Evolutionary conservation across 2,888 invertebrate species (phyloP).

Genomic region (Andricus quercusramuli): DNA sequence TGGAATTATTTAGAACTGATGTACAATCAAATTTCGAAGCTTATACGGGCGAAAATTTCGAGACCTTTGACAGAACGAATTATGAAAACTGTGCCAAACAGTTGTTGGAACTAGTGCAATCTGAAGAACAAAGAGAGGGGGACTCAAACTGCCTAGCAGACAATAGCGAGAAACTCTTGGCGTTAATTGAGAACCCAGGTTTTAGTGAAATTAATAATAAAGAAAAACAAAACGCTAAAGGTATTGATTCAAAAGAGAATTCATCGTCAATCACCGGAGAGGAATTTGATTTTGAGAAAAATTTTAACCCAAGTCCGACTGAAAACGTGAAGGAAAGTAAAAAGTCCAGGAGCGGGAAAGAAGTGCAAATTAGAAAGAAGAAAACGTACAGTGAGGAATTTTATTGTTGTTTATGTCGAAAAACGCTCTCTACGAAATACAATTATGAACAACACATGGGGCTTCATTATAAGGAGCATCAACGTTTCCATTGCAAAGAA

Average conservation of each 20-base stretch:
- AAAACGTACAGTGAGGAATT: slow-evolving; percentile 61
- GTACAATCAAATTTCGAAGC: slow-evolving; percentile 57
- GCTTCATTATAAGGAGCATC: slow-evolving; percentile 72
- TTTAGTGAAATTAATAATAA: slow-evolving; percentile 50
- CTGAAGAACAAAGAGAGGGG: slow-evolving; percentile 48
- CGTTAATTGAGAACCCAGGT: slow-evolving; percentile 60
- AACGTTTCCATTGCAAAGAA: slow-evolving; percentile 72
- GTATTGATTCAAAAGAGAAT: not conserved
- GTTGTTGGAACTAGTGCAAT: slow-evolving; percentile 62
- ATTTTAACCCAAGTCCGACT: slow-evolving; percentile 11
- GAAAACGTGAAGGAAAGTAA: slow-evolving; percentile 42
- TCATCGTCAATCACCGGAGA: slow-evolving; percentile 2
- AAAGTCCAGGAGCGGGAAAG: not conserved
- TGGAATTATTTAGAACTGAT: slow-evolving; percentile 56
- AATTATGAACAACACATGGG: slow-evolving; percentile 77
- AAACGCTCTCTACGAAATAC: slow-evolving; percentile 71
- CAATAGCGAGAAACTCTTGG: slow-evolving; percentile 68
- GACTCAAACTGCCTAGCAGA: slow-evolving; percentile 59
- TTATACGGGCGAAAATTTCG: slow-evolving; percentile 61
- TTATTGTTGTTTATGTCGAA: slow-evolving; percentile 72
- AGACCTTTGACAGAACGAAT: slow-evolving; percentile 58
- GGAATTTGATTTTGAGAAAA: slow-evolving; percentile 44
- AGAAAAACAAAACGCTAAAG: slow-evolving; percentile 31
- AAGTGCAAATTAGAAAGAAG: not conserved
- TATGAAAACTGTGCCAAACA: slow-evolving; percentile 61